Base-by-base conservation (phyloP, 2,797 vertebrate genomes). In the Sebastes vulpes region DNA sequence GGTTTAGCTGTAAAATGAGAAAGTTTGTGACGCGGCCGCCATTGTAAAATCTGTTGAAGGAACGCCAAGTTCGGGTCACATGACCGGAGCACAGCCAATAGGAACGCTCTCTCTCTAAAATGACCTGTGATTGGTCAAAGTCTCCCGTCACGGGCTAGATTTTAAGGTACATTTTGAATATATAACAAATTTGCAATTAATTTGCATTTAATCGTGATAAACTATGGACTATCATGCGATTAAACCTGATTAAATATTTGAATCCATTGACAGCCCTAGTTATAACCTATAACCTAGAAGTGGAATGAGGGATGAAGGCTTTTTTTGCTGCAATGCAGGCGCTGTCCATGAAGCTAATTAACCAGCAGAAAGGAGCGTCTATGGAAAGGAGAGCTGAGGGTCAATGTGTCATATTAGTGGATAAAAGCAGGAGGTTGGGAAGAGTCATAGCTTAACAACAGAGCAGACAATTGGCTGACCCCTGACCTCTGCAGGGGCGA, bases 261-360 rank as follows among this genome's bases (percentile, higher is more conserved):
- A 46, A 46, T 46, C 6, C 0, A 46, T 46, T 46, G 16, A 46
- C 42, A 46, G 42, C 42, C 16, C 42, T 46, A 18, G 42, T 46
- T 78, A 86, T 69, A 82, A 68, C 64, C 82, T 82, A 69, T 79
- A 79, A 82, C 12, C 12, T 38, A 38, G 35, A 85, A 59, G 32
- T 8, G 12, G 85, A 72, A 42, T 82, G 75, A 79, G 42, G 64
- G 69, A 84, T 75, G 54, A 75, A 75, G 58, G 68, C 35, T 66
- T 57, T 81, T 71, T 84, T 18, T 10, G 74, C 64, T 84, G 77
- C 87, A 81, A 28, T 81, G 79, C 85, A 81, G 81, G 9, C 32
- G 9, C 52, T n/a, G 54, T 72, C 82, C 53, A 31, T 29, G 65
- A 29, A 63, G 79, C 81, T 81, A 83, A 86, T 86, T 81, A 85